Evolutionary conservation across 1,140 invertebrate species (phyloP).

Genomic region (Metopolophium dirhodum): DNA sequence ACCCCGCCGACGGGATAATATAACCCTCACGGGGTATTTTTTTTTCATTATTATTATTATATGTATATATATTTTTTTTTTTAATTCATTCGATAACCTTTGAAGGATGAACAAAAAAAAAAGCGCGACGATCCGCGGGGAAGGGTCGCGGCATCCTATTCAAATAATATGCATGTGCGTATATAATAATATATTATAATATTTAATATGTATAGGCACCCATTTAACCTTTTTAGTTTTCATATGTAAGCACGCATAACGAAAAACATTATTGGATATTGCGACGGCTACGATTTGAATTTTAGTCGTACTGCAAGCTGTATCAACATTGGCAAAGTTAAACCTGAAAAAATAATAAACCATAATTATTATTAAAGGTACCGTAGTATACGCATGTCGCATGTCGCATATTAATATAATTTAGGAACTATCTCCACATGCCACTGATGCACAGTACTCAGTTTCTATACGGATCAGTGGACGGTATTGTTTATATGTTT

Average conservation of each 20-base stretch:
- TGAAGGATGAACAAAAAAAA: constrained; percentile 41
- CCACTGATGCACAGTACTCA: too few relatives aligned
- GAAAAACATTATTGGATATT: neutral
- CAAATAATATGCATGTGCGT: constrained; percentile 14
- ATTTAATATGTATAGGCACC: neutral
- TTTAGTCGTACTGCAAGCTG: neutral
- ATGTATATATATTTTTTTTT: neutral
- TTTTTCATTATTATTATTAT: constrained; percentile 1
- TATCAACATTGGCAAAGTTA: neutral
- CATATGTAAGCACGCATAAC: neutral
- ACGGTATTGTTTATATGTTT: too few relatives aligned
- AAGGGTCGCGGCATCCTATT: constrained; percentile 37
- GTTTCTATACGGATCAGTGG: neutral
- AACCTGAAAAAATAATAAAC: constrained; percentile 14
- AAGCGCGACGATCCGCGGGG: neutral
- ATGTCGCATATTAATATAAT: too few relatives aligned
- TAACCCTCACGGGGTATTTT: neutral
- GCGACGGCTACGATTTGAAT: too few relatives aligned
- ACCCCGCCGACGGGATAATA: neutral
- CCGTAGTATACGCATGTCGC: neutral
- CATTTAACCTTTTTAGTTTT: neutral
- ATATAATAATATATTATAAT: constrained; percentile 15
- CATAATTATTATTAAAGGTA: too few relatives aligned
- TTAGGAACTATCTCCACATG: too few relatives aligned
- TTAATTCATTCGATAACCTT: constrained; percentile 45